Conservation (phyloP, 2,113 vertebrate genomes). For the Trogon melanurus region DNA sequence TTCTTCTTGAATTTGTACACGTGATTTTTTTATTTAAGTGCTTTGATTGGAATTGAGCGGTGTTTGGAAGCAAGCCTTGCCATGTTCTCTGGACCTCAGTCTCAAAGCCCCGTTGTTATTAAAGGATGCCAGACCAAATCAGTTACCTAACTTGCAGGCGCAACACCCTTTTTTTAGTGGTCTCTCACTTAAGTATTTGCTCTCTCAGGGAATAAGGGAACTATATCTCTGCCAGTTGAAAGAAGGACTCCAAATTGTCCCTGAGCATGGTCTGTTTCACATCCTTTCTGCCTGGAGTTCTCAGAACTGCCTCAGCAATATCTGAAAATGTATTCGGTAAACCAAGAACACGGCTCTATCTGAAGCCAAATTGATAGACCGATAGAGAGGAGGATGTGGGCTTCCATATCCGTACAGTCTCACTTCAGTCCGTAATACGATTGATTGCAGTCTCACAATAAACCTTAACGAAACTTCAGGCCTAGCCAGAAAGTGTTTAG, state of each 20-base stretch:
- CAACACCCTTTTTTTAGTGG: neutral
- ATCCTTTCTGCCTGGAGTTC: neutral
- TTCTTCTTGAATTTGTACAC: neutral
- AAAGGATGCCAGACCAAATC: neutral
- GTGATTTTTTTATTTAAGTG: neutral
- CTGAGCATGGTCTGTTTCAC: neutral
- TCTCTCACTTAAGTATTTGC: neutral
- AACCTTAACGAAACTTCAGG: neutral
- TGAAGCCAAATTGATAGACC: neutral
- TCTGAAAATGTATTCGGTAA: neutral
- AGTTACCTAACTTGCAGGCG: neutral
- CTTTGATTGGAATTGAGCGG: neutral
- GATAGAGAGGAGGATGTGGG: neutral
- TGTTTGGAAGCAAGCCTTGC: neutral
- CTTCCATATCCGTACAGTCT: too few species aligned
- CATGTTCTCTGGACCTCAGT: neutral
- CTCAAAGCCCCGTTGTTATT: fast-evolving
- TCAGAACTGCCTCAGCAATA: neutral
- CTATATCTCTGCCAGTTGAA: neutral
- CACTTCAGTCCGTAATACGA: neutral
- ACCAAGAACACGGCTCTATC: neutral
- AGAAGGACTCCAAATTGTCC: neutral
- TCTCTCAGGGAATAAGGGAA: neutral
- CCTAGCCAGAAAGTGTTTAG: neutral
- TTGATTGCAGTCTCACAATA: neutral